phyloP scores from a whole-genome alignment of 2,797 vertebrate species.

The Percopsis omiscomaycus region DNA sequence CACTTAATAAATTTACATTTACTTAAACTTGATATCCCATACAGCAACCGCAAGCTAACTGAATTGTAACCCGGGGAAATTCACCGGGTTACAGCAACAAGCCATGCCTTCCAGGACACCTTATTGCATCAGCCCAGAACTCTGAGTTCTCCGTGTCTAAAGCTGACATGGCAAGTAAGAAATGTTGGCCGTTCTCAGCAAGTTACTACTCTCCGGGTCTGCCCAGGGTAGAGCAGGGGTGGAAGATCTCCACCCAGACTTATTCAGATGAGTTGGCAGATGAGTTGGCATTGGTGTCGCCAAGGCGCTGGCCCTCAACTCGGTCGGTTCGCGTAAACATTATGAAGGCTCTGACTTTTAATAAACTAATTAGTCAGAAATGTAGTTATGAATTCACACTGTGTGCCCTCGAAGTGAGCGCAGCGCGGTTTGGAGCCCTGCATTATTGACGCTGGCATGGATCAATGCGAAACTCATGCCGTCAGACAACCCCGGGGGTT shows the following conservation, averaged over 20 bases:
- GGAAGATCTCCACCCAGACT: constrained; percentile 22
- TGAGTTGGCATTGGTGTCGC: constrained; percentile 19
- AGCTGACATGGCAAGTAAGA: constrained; percentile 30
- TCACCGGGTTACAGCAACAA: constrained; percentile 31
- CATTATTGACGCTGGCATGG: constrained; percentile 56
- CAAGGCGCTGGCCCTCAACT: constrained; percentile 22
- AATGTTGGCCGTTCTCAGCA: constrained; percentile 36
- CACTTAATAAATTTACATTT: constrained; percentile 38
- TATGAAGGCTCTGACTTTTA: constrained; percentile 35
- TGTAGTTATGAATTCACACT: constrained; percentile 44
- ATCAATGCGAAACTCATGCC: constrained; percentile 44
- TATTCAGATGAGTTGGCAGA: constrained; percentile 17
- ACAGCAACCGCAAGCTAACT: constrained; percentile 11
- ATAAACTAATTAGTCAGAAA: constrained; percentile 45
- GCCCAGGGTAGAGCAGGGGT: background rate
- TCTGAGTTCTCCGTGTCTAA: constrained; percentile 25
- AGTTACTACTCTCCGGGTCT: constrained; percentile 18
- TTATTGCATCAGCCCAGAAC: constrained; percentile 30
- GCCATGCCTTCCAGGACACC: constrained; percentile 24
- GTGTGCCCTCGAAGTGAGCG: constrained; percentile 41
- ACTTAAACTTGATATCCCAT: constrained; percentile 19
- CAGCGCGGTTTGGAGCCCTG: constrained; percentile 49
- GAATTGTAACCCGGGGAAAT: constrained; percentile 30
- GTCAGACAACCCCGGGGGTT: constrained; percentile 27
- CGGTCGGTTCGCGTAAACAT: constrained; percentile 41